Evolutionary conservation across 2,888 invertebrate species (phyloP), one percentile per base, ranked within the genome.

Genomic region (Cheilosia variabilis): DNA sequence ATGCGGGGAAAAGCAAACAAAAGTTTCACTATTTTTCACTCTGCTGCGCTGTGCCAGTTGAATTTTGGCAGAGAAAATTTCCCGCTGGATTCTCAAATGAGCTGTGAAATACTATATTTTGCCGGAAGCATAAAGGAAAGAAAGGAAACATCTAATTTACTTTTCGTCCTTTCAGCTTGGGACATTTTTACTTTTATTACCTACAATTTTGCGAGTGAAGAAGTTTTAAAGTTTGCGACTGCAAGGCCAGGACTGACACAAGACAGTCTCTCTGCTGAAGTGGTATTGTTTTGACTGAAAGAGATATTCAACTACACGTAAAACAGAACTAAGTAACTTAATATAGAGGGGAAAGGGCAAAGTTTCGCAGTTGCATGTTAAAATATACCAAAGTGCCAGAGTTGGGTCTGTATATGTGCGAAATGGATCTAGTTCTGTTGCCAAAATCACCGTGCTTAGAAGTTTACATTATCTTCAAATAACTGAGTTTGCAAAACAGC

Each of bases 301-400:
- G 13, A 43, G 41, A 52, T 27, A 53, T 31, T 45, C 53, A 72
- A 72, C 53, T 72, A 31, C 53, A 22, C 60, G 41, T 62, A 57
- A 68, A 71, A 77, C 41, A 41, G 65, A 76, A 81, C 76, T 71
- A 81, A 81, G 76, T 77, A 63, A 65, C 79, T 72, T 57, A 43
- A 34, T 4, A 45, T n/a, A 41, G n/a, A 50, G 15, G 15, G n/a
- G n/a, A 7, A 17, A 22, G 65, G 37, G 13, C 34, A 45, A 6
- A 58, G 50, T 57, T 37, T 65, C 55, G 22, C 45, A 22, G 63
- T 34, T 72, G 45, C 41, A 50, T 50, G 58, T 50, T 17, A 50
- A 50, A 41, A 45, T 55, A 47, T 47, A 50, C 15, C 65, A n/a
- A 50, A 9, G 17, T 24, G 37, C 13, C 10, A 24, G 3, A 15